Evolutionary conservation across 2,888 invertebrate species (phyloP).

Genomic region (Pemphredon lugubris): DNA sequence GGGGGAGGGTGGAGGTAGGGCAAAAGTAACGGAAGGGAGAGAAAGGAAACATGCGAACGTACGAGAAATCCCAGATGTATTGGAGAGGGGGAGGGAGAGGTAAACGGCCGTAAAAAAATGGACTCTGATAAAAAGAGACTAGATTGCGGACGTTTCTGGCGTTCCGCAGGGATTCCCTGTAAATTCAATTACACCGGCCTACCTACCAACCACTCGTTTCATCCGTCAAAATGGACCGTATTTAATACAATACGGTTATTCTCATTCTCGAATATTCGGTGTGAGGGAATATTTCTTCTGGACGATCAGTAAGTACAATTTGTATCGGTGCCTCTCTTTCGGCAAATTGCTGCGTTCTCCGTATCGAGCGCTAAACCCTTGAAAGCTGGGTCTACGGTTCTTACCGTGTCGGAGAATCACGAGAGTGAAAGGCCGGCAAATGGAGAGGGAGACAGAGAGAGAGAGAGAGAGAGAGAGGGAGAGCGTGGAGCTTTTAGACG

Average conservation of each 20-base stretch:
- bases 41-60: background rate
- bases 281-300: too few species aligned
- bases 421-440: slow-evolving; percentile 23
- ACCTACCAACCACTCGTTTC: background rate
- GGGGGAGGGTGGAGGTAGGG: background rate
- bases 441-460: slow-evolving; percentile 39
- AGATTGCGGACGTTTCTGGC: background rate
- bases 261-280: too few species aligned
- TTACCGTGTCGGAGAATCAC: too few species aligned
- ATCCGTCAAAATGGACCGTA: background rate
- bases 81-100: background rate
- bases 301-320: too few species aligned
- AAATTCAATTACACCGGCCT: slow-evolving; percentile 7
- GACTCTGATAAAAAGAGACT: background rate
- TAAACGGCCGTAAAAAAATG: background rate
- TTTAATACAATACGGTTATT: too few species aligned
- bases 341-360: too few species aligned
- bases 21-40: background rate
- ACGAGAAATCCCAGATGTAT: background rate
- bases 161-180: background rate
- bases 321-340: too few species aligned
- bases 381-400: too few species aligned
- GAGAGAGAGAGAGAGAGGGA: slow-evolving; percentile 40
- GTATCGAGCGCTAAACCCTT: too few species aligned
- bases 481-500: slow-evolving; percentile 58